phyloP scores from a whole-genome alignment of 1,140 invertebrate species.

The Ylistrum balloti region DNA sequence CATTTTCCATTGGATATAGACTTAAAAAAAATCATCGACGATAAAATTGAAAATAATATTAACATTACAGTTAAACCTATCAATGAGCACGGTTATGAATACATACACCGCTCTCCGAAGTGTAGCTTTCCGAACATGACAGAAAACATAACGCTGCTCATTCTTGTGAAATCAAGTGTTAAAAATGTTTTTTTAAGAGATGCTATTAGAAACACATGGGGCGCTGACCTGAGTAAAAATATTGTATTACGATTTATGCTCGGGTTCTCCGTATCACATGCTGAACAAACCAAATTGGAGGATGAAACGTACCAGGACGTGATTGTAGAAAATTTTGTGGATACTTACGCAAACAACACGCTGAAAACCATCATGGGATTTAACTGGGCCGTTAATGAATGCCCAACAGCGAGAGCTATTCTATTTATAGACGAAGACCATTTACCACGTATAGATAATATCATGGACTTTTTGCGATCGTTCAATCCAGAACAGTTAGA shows the following conservation, averaged over 20 bases:
- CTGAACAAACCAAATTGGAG: conserved; percentile 52
- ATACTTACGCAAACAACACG: conserved; percentile 64
- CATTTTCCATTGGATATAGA: not conserved
- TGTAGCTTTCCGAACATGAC: not conserved
- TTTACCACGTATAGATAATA: conserved; percentile 62
- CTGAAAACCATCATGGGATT: conserved; percentile 69
- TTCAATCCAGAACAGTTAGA: not conserved
- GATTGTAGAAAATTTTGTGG: conserved; percentile 69
- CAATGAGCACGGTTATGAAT: not conserved
- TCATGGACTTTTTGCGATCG: conserved; percentile 46
- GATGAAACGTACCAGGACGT: conserved; percentile 63
- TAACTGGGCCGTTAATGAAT: conserved; percentile 62
- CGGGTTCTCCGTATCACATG: conserved; percentile 44
- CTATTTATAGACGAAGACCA: conserved; percentile 69
- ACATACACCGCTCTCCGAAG: not conserved
- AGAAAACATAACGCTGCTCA: not conserved
- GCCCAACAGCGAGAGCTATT: conserved; percentile 51
- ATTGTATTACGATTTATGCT: conserved; percentile 10
- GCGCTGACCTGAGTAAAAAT: not conserved
- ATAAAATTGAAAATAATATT: conserved; percentile 16
- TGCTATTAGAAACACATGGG: conserved; percentile 55
- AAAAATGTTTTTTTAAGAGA: conserved; percentile 51
- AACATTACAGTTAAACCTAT: not conserved
- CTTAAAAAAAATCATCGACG: not conserved
- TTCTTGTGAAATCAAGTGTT: conserved; percentile 59